Percentiles rank a stretch among this genome's conserved stretches.
phyloP scores from a whole-genome alignment of 2,797 vertebrate species.

The Arctocebus calabarensis region DNA sequence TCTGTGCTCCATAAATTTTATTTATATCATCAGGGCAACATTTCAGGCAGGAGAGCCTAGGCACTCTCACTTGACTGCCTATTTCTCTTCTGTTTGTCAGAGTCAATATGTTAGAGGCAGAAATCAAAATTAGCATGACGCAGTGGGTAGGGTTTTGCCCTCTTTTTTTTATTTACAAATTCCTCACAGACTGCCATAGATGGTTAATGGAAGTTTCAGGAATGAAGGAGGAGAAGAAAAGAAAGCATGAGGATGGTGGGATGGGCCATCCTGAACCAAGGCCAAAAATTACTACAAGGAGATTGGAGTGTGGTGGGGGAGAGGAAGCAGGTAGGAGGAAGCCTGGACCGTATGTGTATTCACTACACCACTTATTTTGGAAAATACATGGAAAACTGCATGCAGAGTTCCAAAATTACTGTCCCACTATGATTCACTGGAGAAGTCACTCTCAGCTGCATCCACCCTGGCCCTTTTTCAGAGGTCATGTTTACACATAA shows the following conservation, averaged over 20 bases:
- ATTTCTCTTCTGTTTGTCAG: not conserved
- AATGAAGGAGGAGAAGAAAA: not conserved
- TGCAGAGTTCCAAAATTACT: constrained; percentile 62
- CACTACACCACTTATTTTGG: constrained; percentile 70
- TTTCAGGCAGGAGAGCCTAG: not conserved
- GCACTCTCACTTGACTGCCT: not conserved
- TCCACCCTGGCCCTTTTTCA: constrained; percentile 59
- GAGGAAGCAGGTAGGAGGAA: constrained; percentile 44
- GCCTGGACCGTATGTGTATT: constrained; percentile 12
- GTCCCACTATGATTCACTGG: constrained; percentile 70
- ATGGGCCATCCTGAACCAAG: not conserved
- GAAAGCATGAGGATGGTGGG: not conserved
- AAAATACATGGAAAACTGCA: constrained; percentile 77
- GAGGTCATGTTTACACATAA: constrained; percentile 76
- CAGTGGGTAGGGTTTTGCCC: not conserved
- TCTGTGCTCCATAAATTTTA: not conserved
- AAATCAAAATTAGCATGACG: constrained; percentile 48
- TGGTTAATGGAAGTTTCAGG: constrained; percentile 32
- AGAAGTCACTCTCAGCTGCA: constrained; percentile 61
- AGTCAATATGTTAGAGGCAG: not conserved
- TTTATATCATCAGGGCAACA: not conserved
- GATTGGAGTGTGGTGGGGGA: not conserved
- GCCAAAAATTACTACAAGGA: constrained; percentile 3
- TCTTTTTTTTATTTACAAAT: constrained; percentile 47
- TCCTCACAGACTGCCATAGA: not conserved